A percentile compares a stretch with the other conserved stretches of the same genome.
These are phyloP conservation scores for Botia kubotai DNA, from an alignment of 2,797 vertebrate genomes.

Conservation along the genomic window DNA sequence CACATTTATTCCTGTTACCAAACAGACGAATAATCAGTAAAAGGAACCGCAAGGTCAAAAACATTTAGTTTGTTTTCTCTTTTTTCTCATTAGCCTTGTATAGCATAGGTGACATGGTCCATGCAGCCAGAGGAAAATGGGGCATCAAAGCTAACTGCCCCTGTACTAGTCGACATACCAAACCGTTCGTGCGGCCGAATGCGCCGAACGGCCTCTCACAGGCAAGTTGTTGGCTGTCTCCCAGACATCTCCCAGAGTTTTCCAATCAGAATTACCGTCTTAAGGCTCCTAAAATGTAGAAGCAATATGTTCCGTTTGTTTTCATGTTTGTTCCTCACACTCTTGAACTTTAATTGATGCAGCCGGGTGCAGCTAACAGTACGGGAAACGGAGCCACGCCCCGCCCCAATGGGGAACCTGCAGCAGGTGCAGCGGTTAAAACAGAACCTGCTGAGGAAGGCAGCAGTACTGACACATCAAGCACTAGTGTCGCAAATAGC, in stretches of 20 bases:
- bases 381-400: conserved; percentile 62
- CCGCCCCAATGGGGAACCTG: conserved; percentile 74
- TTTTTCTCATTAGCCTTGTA: conserved; percentile 86
- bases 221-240: conserved; percentile 73
- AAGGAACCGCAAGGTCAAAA: not conserved
- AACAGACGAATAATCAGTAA: not conserved
- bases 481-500: conserved; percentile 69
- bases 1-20: not conserved
- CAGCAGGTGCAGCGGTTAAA: conserved; percentile 65
- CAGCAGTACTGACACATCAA: conserved; percentile 69
- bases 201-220: conserved; percentile 97
- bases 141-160: conserved; percentile 99
- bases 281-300: not conserved
- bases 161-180: conserved; percentile 92
- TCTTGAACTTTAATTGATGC: conserved; percentile 54
- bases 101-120: conserved; percentile 99
- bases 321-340: not conserved
- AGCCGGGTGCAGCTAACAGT: conserved; percentile 72
- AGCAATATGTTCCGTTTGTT: no score
- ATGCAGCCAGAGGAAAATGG: conserved; percentile 97
- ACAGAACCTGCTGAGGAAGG: conserved; percentile 72
- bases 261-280: not conserved
- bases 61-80: not conserved
- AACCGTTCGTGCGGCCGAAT: conserved; percentile 88
- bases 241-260: not conserved